These are phyloP conservation scores for Microcebus ravelobensis DNA, from an alignment of 2,113 vertebrate species.

Conservation along the genomic window DNA sequence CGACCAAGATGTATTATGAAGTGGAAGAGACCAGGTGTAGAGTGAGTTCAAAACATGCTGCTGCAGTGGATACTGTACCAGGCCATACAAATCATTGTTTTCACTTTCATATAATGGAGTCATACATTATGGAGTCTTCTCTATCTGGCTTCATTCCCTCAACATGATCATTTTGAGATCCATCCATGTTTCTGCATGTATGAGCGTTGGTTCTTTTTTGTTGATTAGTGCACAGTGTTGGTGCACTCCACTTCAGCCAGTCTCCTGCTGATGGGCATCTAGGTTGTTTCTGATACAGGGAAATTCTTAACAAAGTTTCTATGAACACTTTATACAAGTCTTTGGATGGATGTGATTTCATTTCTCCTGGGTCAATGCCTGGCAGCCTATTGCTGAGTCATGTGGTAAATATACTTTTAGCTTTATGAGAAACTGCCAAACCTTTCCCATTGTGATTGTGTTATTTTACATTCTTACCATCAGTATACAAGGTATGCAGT, in stretches of 20 bases:
- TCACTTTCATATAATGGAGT: neutral
- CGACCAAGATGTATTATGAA: neutral
- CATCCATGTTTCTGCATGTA: neutral
- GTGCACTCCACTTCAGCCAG: neutral
- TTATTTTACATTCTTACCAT: neutral
- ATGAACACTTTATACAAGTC: neutral
- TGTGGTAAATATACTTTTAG: neutral
- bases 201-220: neutral
- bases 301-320: neutral
- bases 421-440: neutral
- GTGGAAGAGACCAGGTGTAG: neutral
- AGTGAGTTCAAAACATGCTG: neutral
- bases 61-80: neutral
- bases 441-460: neutral
- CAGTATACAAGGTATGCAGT: neutral
- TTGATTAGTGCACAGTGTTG: neutral
- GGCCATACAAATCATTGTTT: neutral
- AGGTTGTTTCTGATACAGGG: neutral
- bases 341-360: neutral
- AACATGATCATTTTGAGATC: neutral
- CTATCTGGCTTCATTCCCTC: neutral
- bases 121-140: neutral
- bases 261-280: neutral
- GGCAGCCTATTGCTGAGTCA: neutral
- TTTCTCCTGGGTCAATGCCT: neutral